Conservation (phyloP, 2,797 vertebrate genomes). For the Ispidina lecontei region DNA sequence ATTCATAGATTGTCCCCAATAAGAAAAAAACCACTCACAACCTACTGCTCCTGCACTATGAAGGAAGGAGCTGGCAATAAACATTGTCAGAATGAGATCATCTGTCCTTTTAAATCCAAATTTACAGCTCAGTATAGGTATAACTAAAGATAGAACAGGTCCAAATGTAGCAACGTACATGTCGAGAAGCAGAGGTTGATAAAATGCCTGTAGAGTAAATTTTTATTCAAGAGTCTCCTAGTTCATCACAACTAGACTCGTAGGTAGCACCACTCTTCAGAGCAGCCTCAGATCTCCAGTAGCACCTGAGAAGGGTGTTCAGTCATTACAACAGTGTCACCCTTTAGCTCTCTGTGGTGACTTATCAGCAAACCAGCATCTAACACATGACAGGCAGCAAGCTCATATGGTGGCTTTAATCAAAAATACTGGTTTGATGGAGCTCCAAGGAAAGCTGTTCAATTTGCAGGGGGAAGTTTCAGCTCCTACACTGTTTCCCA, state of each 20-base stretch:
- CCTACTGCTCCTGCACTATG: not conserved
- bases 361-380: not conserved
- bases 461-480: constrained; percentile 6
- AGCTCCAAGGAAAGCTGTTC: constrained; percentile 21
- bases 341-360: not conserved
- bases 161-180: not conserved
- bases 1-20: not conserved
- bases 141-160: not conserved
- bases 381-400: not conserved
- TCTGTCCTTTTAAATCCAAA: not conserved
- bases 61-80: not conserved
- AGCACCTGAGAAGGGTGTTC: not conserved
- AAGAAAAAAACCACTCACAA: not conserved
- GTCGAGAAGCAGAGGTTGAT: not conserved
- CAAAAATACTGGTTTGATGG: not conserved
- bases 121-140: not conserved
- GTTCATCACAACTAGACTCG: not conserved
- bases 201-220: not conserved
- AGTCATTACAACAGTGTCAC: not conserved
- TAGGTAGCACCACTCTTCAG: fast-evolving
- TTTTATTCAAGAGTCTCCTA: not conserved
- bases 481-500: not conserved
- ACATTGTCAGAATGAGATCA: not conserved
- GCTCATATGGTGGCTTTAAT: not conserved
- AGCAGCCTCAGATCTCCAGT: not conserved